These are phyloP conservation scores for Taeniopygia guttata DNA, from an alignment of 2,797 vertebrate genomes.

Conservation along the genomic window DNA sequence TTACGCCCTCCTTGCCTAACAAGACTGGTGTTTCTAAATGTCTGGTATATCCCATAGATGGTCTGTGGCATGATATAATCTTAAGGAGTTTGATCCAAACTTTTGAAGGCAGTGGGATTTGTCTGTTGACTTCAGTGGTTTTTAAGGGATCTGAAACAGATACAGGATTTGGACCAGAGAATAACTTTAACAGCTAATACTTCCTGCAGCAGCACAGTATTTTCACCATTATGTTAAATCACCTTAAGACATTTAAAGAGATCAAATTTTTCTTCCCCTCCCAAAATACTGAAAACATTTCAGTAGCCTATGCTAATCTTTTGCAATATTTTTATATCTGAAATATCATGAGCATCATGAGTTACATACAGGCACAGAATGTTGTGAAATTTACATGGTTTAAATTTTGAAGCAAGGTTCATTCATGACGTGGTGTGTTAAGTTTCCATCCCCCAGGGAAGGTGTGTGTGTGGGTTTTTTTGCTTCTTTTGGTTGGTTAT, in stretches of 20 bases:
- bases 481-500: background rate
- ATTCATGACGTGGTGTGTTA: background rate
- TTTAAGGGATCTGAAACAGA: background rate
- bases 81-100: background rate
- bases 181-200: background rate
- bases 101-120: background rate
- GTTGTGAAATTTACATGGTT: background rate
- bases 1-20: background rate
- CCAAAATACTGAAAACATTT: background rate
- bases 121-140: background rate
- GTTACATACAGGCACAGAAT: background rate
- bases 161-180: background rate
- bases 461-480: background rate
- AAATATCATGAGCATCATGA: background rate
- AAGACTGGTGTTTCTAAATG: background rate
- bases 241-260: background rate
- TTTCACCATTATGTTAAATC: background rate
- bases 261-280: background rate
- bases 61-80: background rate
- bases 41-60: background rate
- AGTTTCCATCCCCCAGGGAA: background rate
- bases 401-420: background rate
- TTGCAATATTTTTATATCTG: background rate
- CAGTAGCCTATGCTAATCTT: background rate
- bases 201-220: background rate